Percentiles rank a stretch among this genome's conserved stretches.
phyloP scores from a whole-genome alignment of 2,888 invertebrate species.

The Aporophyla lueneburgensis region DNA sequence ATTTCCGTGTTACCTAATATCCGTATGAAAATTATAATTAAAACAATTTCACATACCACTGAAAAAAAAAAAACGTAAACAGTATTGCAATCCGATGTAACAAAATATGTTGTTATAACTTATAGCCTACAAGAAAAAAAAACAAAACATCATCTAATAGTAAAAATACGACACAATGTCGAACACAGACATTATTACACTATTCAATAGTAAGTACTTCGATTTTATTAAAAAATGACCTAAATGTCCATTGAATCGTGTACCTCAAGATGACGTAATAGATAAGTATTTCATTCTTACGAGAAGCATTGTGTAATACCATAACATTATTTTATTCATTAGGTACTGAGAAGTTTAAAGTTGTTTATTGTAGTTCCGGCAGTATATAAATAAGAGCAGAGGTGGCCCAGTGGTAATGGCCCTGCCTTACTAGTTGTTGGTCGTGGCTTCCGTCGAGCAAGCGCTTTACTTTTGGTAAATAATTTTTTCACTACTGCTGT shows the following conservation, averaged over 20 bases:
- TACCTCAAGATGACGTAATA: conserved; percentile 43
- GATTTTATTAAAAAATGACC: conserved; percentile 50
- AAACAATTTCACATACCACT: too few species aligned
- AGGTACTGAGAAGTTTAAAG: neutral
- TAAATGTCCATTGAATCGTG: conserved; percentile 41
- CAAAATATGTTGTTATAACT: neutral
- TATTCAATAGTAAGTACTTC: conserved; percentile 27
- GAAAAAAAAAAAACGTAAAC: neutral
- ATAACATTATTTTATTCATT: conserved; percentile 21
- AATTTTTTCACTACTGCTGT: too few species aligned
- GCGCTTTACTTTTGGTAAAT: too few species aligned
- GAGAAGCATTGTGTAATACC: conserved; percentile 36
- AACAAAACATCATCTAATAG: neutral
- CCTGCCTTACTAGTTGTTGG: too few species aligned
- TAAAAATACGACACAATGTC: conserved; percentile 7
- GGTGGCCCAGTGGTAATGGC: too few species aligned
- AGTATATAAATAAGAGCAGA: neutral
- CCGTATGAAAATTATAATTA: too few species aligned
- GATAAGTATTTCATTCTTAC: conserved; percentile 16
- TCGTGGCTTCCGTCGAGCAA: too few species aligned
- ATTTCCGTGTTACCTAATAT: too few species aligned
- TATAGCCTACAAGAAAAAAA: neutral
- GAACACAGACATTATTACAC: neutral
- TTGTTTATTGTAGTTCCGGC: conserved; percentile 9
- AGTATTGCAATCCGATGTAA: neutral